Base-by-base conservation (phyloP, 2,113 vertebrate genomes). In the Gobiocypris rarus region DNA sequence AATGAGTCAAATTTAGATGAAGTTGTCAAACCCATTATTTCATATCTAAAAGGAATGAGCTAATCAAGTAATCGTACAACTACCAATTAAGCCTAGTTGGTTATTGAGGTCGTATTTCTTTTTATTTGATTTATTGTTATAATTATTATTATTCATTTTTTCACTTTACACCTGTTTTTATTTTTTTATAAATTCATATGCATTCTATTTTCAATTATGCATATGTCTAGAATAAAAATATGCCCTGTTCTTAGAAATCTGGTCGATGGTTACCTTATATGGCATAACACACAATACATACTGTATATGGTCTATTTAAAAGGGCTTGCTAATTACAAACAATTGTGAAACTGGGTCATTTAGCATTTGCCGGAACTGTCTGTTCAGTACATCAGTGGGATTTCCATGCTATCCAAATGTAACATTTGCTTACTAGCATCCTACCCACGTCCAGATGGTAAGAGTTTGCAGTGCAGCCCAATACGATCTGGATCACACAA, bases 391-490 rank as follows among this genome's bases (percentile, higher is more conserved):
- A 67, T 81, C 13, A 19, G 43, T 43, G 59, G 38, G 19, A 56
- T 69, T 61, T 70, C 71, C 9, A 52, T 76, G 22, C 70, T 9
- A 34, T 75, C 83, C 43, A 69, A 48, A 76, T 65, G 70, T 34
- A 84, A 70, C 75, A 69, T 48, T 43, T 80, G 81, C 31, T 83
- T 43, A 65, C 58, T 80, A 70, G 26, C 56, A 74, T 24, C 34
- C 70, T 31, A 65, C 86, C 58, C 34, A 75, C 86, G 54, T 34
- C 50, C 59, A 81, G 58, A 81, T 84, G 70, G 48, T 48, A 83
- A 56, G 61, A 59, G 73, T n/a, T 41, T 41, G 34, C 34, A 69
- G 14, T 63, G n/a, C 45, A 13, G 71, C 34, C 67, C 10, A 45
- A 43, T 73, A 67, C 2, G 48, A 75, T 34, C 26, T 59, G 71